Evolutionary conservation across 2,113 vertebrate species (phyloP).

Genomic region (Alectura lathami): DNA sequence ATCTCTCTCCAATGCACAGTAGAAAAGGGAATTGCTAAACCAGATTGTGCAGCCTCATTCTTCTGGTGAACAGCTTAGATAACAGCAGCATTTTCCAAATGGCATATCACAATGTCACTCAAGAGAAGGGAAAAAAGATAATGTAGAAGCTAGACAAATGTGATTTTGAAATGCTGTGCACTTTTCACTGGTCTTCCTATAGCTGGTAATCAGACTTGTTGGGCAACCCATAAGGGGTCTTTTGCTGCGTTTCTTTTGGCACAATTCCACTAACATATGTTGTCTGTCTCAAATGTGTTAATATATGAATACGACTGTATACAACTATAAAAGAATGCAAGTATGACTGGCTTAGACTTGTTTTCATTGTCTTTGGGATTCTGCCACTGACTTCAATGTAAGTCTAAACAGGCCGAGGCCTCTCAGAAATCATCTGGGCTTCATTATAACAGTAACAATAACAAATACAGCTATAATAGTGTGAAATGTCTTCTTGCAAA

Average conservation of each 20-base stretch:
- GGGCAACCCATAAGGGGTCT: background rate
- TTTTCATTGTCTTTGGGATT: background rate
- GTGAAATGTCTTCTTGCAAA: constrained; percentile 17
- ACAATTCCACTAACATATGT: background rate
- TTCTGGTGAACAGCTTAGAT: background rate
- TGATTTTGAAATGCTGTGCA: background rate
- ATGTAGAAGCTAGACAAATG: background rate
- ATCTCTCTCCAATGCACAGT: background rate
- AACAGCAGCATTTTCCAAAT: background rate
- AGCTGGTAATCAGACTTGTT: background rate
- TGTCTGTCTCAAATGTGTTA: background rate
- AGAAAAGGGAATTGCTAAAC: background rate
- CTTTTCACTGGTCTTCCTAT: background rate
- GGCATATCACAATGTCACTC: background rate
- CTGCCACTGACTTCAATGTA: background rate
- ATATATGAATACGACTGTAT: background rate
- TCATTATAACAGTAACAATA: constrained; percentile 15
- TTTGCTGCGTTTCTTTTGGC: background rate
- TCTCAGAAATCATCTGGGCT: constrained; percentile 34
- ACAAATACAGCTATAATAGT: background rate
- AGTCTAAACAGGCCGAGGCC: background rate
- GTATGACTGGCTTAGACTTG: background rate
- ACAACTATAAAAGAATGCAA: background rate
- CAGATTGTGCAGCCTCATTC: background rate
- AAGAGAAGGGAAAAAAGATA: background rate